Conservation (phyloP, 1,140 invertebrate species). For the Cydia amplana region DNA sequence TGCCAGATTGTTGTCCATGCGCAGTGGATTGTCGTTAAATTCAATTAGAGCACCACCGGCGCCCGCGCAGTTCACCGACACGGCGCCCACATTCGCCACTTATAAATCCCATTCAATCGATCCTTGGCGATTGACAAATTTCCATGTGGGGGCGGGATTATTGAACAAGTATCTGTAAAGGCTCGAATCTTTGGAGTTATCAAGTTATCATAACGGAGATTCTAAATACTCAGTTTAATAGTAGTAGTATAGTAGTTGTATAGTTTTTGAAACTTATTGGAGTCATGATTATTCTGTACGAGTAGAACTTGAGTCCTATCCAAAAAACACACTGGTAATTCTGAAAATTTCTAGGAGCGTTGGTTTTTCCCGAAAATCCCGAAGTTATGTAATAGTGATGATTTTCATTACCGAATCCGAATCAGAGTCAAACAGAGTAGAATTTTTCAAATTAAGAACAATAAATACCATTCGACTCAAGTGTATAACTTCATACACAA, state of each 20-base stretch:
- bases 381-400: no score
- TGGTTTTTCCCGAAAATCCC: no score
- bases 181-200: neutral
- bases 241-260: neutral
- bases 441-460: no score
- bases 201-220: neutral
- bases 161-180: slow-evolving; percentile 37
- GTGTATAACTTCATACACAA: no score
- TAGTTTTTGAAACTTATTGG: no score
- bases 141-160: slow-evolving; percentile 61
- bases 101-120: slow-evolving; percentile 73
- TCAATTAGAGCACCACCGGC: slow-evolving; percentile 70
- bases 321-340: no score
- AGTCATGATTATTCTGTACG: no score
- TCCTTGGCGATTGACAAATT: slow-evolving; percentile 71
- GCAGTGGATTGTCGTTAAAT: slow-evolving; percentile 70
- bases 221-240: neutral
- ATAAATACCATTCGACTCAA: no score
- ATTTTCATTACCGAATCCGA: no score
- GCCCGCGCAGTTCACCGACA: slow-evolving; percentile 77
- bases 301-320: no score
- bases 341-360: no score
- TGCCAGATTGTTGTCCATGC: slow-evolving; percentile 51
- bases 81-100: slow-evolving; percentile 67
- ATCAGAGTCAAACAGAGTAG: no score